Percentiles rank a stretch among this genome's conserved stretches.
Conservation (phyloP, 2,797 vertebrate species). For the Esox lucius region DNA sequence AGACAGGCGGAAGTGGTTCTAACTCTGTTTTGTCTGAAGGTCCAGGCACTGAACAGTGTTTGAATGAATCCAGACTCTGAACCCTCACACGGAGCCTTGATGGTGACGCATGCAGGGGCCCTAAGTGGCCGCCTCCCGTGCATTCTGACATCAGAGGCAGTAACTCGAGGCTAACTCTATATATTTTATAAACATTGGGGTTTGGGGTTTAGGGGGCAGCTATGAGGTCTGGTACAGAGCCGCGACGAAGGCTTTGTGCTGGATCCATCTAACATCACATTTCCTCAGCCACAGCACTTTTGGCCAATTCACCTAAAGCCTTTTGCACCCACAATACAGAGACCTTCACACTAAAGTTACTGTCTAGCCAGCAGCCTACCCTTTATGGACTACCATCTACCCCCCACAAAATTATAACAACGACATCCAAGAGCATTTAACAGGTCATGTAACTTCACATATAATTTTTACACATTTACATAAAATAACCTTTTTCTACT, state of each 20-base stretch:
- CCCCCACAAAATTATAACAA: constrained; percentile 46
- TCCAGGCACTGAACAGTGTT: constrained; percentile 17
- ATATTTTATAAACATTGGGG: constrained; percentile 53
- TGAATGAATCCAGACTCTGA: constrained; percentile 46
- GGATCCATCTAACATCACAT: constrained; percentile 30
- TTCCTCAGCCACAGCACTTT: constrained; percentile 21
- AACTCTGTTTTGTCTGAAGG: constrained; percentile 57
- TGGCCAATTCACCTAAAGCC: constrained; percentile 29
- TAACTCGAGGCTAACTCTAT: constrained; percentile 54
- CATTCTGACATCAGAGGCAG: constrained; percentile 48
- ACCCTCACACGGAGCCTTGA: constrained; percentile 12
- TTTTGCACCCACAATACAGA: constrained; percentile 5
- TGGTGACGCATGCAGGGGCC: constrained; percentile 50
- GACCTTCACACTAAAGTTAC: constrained; percentile 27
- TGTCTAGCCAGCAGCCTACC: constrained; percentile 29
- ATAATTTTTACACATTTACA: no score
- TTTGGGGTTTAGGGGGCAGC: constrained; percentile 31
- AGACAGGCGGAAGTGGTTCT: constrained; percentile 20
- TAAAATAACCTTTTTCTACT: no score
- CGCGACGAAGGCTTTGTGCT: constrained; percentile 5
- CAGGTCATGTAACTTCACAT: no score
- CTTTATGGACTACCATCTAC: constrained; percentile 29
- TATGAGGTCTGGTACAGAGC: constrained; percentile 19
- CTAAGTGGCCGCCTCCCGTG: constrained; percentile 23
- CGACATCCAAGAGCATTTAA: neutral